phyloP scores from a whole-genome alignment of 64 coral and sea anemone genomes.

The Pocillopora damicornis region DNA sequence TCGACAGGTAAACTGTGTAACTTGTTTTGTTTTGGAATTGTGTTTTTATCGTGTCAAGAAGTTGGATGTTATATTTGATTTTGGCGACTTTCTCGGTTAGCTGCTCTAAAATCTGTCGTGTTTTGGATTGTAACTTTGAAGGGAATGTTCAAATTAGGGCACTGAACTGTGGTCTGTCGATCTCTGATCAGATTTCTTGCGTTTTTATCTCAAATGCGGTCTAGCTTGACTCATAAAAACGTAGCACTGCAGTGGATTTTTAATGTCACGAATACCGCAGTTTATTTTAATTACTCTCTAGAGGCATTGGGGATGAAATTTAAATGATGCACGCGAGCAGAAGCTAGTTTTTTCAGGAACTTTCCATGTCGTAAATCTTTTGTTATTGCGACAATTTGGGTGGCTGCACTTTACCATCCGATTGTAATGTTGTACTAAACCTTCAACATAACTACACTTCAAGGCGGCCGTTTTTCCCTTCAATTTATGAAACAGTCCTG shows the following conservation, averaged over 20 bases:
- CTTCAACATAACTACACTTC: background rate
- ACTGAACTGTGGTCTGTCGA: slow-evolving; percentile 17
- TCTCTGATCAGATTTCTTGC: slow-evolving; percentile 15
- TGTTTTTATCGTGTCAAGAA: background rate
- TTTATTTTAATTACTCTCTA: background rate
- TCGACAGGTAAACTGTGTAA: slow-evolving; percentile 62
- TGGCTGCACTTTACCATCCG: background rate
- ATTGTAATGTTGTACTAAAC: background rate
- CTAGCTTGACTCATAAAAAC: background rate
- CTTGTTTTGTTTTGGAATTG: background rate
- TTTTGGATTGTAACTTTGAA: background rate
- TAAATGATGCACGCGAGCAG: background rate
- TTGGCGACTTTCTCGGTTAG: background rate
- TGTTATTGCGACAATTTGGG: background rate
- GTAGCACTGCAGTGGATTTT: background rate
- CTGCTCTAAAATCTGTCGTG: background rate
- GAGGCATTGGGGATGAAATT: background rate
- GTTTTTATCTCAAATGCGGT: background rate
- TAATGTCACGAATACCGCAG: background rate
- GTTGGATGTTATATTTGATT: background rate
- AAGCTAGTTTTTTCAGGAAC: background rate
- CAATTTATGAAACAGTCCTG: no score
- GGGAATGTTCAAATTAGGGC: background rate
- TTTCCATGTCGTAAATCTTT: background rate
- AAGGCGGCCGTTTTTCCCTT: no score